phyloP scores from a whole-genome alignment of 1,140 invertebrate species.

The Penaeus indicus region DNA sequence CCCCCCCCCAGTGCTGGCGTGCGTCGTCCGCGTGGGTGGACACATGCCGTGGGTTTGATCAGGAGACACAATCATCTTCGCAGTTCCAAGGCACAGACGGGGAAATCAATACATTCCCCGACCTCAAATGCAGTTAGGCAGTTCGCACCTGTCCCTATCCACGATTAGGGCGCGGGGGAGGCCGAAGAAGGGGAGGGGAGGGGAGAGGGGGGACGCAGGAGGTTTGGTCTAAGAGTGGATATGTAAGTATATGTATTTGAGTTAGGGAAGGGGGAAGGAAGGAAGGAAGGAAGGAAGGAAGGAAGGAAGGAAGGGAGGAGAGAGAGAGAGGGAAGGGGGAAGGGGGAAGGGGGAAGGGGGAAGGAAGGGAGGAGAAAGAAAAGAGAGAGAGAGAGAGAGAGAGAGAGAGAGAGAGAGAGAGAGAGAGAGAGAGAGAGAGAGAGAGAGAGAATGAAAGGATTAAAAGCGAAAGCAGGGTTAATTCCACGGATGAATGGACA shows the following conservation, averaged over 20 bases:
- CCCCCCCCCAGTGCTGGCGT: too few relatives aligned
- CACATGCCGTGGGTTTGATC: too few relatives aligned
- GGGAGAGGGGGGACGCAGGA: background rate
- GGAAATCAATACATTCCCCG: too few relatives aligned
- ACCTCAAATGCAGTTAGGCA: too few relatives aligned
- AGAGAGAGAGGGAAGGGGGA: background rate
- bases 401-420: background rate
- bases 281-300: background rate
- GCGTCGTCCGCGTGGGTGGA: too few relatives aligned
- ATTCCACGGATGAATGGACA: too few relatives aligned
- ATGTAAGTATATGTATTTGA: too few relatives aligned
- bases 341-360: background rate
- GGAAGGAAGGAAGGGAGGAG: background rate
- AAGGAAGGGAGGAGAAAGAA: background rate
- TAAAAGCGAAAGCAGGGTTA: background rate
- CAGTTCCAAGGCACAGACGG: too few relatives aligned
- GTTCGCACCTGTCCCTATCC: too few relatives aligned
- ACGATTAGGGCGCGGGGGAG: too few relatives aligned
- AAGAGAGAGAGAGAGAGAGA: background rate
- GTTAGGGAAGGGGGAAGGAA: background rate
- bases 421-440: background rate
- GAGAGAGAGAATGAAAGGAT: background rate
- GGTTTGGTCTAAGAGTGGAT: too few relatives aligned
- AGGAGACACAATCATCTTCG: too few relatives aligned
- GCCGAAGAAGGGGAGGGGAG: background rate